Conservation (phyloP, 2,797 vertebrate genomes). For the Tinamus major region DNA sequence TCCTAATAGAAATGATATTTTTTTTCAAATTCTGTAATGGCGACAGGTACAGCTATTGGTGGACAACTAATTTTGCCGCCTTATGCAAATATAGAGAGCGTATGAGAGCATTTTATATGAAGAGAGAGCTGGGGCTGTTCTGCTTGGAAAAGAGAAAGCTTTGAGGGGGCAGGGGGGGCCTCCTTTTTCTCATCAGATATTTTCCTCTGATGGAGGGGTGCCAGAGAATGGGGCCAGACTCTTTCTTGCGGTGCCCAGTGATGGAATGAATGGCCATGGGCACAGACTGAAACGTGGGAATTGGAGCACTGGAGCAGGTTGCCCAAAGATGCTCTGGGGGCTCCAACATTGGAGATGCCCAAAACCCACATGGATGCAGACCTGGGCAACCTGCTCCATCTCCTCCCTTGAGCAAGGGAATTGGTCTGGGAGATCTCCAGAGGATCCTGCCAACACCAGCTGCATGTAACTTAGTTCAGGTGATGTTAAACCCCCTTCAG, state of each 20-base stretch:
- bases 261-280: neutral
- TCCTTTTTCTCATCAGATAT: neutral
- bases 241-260: neutral
- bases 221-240: neutral
- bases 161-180: no score
- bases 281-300: neutral
- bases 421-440: neutral
- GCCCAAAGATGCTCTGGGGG: neutral
- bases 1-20: neutral
- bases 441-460: neutral
- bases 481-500: neutral
- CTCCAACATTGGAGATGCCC: neutral
- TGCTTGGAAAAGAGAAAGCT: neutral
- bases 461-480: no score
- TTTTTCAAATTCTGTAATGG: neutral
- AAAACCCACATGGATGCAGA: neutral
- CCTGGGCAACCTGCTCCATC: no score
- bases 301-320: neutral
- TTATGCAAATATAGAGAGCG: neutral
- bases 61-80: neutral
- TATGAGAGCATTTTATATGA: neutral
- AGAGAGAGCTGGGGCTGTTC: neutral
- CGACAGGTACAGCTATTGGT: neutral
- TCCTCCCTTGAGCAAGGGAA: no score
- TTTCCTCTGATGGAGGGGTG: neutral